These are phyloP conservation scores for Ennomos quercinarius DNA, from an alignment of 2,888 invertebrate genomes.

Conservation along the genomic window DNA sequence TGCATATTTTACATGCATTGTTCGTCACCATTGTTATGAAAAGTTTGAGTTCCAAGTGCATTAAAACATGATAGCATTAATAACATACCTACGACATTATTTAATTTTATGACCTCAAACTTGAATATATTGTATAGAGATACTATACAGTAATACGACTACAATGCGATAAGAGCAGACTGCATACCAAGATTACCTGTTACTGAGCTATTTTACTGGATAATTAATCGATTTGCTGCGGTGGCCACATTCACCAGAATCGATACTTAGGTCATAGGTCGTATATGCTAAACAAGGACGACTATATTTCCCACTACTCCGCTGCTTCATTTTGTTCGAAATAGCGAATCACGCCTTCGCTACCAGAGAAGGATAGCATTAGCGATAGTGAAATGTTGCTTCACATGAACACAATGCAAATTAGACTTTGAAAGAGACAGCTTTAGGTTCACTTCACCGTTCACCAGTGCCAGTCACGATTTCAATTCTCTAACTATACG, in stretches of 20 bases:
- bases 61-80: too few relatives aligned
- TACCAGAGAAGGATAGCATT: slow-evolving; percentile 73
- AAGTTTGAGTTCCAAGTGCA: too few relatives aligned
- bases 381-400: slow-evolving; percentile 77
- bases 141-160: not conserved
- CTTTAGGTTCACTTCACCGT: slow-evolving; percentile 60
- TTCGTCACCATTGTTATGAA: too few relatives aligned
- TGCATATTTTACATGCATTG: too few relatives aligned
- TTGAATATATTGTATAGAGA: too few relatives aligned
- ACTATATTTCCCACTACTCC: slow-evolving; percentile 67
- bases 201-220: slow-evolving; percentile 58
- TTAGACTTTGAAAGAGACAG: slow-evolving; percentile 56
- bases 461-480: slow-evolving; percentile 62
- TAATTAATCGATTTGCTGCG: slow-evolving; percentile 73
- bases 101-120: too few relatives aligned
- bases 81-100: too few relatives aligned
- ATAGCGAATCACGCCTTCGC: slow-evolving; percentile 81
- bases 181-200: slow-evolving; percentile 55
- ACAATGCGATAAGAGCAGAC: slow-evolving; percentile 33
- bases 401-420: slow-evolving; percentile 62
- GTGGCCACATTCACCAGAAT: slow-evolving; percentile 77
- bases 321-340: slow-evolving; percentile 69
- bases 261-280: slow-evolving; percentile 83
- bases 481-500: slow-evolving; percentile 70
- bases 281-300: slow-evolving; percentile 73